Evolutionary conservation across 2,113 vertebrate genomes (phyloP).

Genomic region (Symphodus melops): DNA sequence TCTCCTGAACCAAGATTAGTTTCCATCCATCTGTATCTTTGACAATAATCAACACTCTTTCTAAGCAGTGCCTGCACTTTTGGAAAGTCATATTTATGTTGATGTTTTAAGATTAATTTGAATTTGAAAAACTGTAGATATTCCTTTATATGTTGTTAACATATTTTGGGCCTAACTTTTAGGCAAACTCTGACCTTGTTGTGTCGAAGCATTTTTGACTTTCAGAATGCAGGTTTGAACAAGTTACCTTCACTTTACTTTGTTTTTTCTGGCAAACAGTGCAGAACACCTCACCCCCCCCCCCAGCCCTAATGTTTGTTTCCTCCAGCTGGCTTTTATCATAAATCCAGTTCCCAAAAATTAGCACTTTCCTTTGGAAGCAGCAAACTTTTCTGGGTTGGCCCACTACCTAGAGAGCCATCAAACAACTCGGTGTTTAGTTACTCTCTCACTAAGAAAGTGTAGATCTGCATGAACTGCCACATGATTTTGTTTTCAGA

Average conservation of each 20-base stretch:
- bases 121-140: not conserved
- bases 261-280: constrained; percentile 39
- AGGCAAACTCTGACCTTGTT: not conserved
- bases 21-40: constrained; percentile 54
- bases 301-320: constrained; percentile 40
- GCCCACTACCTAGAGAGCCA: constrained; percentile 19
- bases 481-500: constrained; percentile 20
- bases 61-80: constrained; percentile 7
- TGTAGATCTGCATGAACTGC: constrained; percentile 6
- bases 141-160: not conserved
- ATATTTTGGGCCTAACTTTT: not conserved
- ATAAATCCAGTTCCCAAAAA: constrained; percentile 28
- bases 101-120: not conserved
- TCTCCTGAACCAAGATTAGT: constrained; percentile 53
- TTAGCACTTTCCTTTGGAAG: constrained; percentile 22
- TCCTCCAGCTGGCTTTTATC: constrained; percentile 48
- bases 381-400: not conserved
- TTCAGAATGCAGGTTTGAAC: constrained; percentile 11
- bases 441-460: constrained; percentile 26
- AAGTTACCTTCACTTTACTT: not conserved
- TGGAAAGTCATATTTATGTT: constrained; percentile 15
- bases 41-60: constrained; percentile 41
- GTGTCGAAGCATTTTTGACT: not conserved
- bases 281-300: too few relatives aligned
- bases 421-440: constrained; percentile 28